Conservation (phyloP, 2,797 vertebrate species). For the Pangasius krempfi region DNA sequence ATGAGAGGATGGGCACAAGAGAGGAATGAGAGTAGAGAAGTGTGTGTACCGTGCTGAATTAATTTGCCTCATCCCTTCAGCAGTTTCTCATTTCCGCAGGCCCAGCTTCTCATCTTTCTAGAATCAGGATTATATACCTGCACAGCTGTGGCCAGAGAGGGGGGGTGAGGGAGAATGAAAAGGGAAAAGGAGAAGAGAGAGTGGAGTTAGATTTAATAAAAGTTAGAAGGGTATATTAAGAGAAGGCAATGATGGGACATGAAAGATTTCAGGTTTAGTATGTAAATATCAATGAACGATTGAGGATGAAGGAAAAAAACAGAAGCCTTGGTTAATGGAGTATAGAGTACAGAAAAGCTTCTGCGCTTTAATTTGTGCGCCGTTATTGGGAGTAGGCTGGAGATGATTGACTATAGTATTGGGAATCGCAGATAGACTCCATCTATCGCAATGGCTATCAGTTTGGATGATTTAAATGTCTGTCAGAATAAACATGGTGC, state of each 20-base stretch:
- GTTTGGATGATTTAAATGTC: background rate
- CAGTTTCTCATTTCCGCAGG: constrained; percentile 46
- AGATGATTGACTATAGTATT: background rate
- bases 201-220: background rate
- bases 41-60: constrained; percentile 11
- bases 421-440: background rate
- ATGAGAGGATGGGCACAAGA: constrained; percentile 4
- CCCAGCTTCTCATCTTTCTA: constrained; percentile 37
- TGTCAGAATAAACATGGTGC: background rate
- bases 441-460: background rate
- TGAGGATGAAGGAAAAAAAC: background rate
- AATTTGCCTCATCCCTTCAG: constrained; percentile 45
- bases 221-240: background rate
- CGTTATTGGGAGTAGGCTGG: background rate
- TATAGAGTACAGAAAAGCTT: background rate
- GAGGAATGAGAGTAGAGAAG: background rate
- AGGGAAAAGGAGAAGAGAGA: background rate
- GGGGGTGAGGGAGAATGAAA: background rate
- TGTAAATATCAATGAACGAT: background rate
- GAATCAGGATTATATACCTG: constrained; percentile 45
- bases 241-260: background rate
- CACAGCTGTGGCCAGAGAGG: constrained; percentile 37
- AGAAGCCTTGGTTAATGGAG: background rate
- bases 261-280: background rate
- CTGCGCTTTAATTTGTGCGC: background rate